Evolutionary conservation across 2,113 vertebrate genomes (phyloP).

Genomic region (Menidia beryllina): DNA sequence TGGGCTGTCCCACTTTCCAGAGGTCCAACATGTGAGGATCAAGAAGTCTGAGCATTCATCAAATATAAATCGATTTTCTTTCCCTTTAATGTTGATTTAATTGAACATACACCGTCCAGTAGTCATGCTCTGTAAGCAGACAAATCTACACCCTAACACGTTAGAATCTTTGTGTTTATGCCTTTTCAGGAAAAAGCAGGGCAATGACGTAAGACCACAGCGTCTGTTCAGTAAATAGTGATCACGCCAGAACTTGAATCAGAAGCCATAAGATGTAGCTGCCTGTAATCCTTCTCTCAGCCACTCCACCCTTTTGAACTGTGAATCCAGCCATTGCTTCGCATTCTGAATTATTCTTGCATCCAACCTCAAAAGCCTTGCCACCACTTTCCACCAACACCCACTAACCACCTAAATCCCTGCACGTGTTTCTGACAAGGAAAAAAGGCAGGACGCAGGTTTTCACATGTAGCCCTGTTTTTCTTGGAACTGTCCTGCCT

Average conservation of each 20-base stretch:
- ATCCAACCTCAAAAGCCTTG: constrained; percentile 33
- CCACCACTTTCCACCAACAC: constrained; percentile 41
- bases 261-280: constrained; percentile 46
- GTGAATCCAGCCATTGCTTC: constrained; percentile 1
- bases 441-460: constrained; percentile 36
- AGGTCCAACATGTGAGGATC: background rate
- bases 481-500: constrained; percentile 41
- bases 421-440: constrained; percentile 28
- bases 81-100: background rate
- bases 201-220: constrained; percentile 1
- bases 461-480: constrained; percentile 41
- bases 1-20: background rate
- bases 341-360: constrained; percentile 16
- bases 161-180: constrained; percentile 8
- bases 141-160: background rate
- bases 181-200: constrained; percentile 21
- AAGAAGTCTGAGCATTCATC: background rate
- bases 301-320: constrained; percentile 26
- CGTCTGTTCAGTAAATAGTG: constrained; percentile 27
- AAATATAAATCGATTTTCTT: background rate
- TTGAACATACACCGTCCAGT: background rate
- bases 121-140: background rate
- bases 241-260: constrained; percentile 22
- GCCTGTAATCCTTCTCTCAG: constrained; percentile 42
- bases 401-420: constrained; percentile 45